Base-by-base conservation (phyloP, 2,888 invertebrate genomes). In the Nemapogon koenigi region DNA sequence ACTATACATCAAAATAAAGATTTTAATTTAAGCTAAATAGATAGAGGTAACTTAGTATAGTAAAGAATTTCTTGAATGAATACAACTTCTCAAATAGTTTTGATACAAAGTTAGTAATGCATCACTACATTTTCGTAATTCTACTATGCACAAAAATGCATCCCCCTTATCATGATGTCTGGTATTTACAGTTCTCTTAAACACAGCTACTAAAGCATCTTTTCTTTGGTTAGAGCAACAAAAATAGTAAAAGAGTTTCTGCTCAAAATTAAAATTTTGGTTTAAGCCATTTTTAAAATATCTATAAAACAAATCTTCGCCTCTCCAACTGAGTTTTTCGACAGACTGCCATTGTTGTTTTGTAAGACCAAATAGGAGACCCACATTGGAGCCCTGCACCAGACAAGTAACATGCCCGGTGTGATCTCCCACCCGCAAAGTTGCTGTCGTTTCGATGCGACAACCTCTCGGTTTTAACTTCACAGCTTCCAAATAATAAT, bases 221-320 rank as follows among this genome's bases (percentile, higher is more conserved):
- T 55, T 53, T 18, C 48, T 63, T 51, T 72, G 70, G 47, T 59
- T 66, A 33, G 49, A 55, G 26, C 56, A 46, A 51, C 79, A 80
- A 49, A 76, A 78, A 45, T 71, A 61, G 49, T 79, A 80, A 54
- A 80, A 79, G 25, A 76, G 40, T 48, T 67, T 68, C 51, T 80
- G 71, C 49, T 75, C 69, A 44, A 48, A 54, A 19, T 47, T 50
- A 45, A 64, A 71, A 36, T 46, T 59, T 41, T 51, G 57, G 37
- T 57, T 61, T 2, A 79, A 40, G 3, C 80, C 79, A 46, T 65
- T 52, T 51, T 68, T 73, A 45, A 78, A 80, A 46, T 67, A 61
- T 51, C 79, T 65, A 43, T 73, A 80, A 50, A 70, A 80, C 7
- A 80, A 43, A 47, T 79, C 73, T n/a, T 65, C 57, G 17, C 49